Evolutionary conservation across 2,113 vertebrate species (phyloP), one percentile per base, ranked within the genome.

Genomic region (Onychostruthus taczanowskii): DNA sequence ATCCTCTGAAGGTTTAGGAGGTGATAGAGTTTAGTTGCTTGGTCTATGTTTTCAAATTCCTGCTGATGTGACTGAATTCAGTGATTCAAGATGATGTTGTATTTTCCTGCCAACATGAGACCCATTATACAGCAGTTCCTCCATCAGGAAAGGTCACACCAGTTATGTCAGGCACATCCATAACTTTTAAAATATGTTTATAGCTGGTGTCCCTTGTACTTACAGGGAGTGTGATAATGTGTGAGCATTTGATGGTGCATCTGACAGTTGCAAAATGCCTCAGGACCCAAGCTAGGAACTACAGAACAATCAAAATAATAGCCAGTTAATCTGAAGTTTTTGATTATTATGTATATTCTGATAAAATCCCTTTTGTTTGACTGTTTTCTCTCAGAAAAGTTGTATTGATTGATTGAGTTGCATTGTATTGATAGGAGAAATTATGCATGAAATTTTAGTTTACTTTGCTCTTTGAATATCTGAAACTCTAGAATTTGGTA

Each of bases 161-260:
- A 63, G 66, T 86, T 89, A 47, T 89, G 80, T 90, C 94, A 90
- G 80, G 37, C 26, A 30, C 79, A 93, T 92, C 67, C 61, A 92
- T 95, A 95, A 87, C 68, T 96, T 96, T 27, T 39, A 90, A 95
- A 93, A 84, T 87, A 82, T 35, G 49, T 90, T 96, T 93, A 89
- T 82, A 87, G 80, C 77, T 47, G 14, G 28, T 76, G 73, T 75
- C 58, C 7, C 5, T 68, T 78, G 66, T 84, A 91, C 76, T 95
- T 96, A 74, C 46, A 92, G 58, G 43, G 62, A 86, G 37, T 0
- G 1, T 47, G 79, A 52, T 85, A 24, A 77, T 81, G 63, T 76
- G 33, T 75, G 67, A 91, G 91, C 75, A 94, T 84, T 80, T 87
- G 72, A 95, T 73, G 11, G 4, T 56, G 46, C 61, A 43, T 74